Base-by-base conservation (phyloP, 1,140 invertebrate genomes). In the Hycleus phaleratus region DNA sequence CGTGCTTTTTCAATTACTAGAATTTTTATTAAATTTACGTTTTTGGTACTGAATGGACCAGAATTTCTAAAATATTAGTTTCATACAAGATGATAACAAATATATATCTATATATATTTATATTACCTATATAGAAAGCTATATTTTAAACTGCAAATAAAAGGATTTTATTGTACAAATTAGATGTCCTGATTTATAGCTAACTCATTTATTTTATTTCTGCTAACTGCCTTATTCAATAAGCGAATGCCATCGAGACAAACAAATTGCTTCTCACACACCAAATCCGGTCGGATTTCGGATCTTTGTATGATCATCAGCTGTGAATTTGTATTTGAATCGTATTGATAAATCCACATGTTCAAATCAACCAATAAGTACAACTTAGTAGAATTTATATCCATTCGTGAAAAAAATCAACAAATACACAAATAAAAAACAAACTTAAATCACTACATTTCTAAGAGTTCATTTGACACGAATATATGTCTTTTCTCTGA, bases 391-490 rank as follows among this genome's bases (percentile, higher is more conserved):
- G 1, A 18, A 18, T 18, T 18, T 32, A 32, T 0, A 32, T 2
- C 7, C 32, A 32, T 5, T 5, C 7, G 32, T 5, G 7, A 32
- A 32, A 32, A 4, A 32, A 32, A 32, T 32, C 32, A 32, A 32
- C 7, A 32, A 32, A 32, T 5, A 32, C 4, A 32, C 7, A 32
- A 32, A 32, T 32, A 32, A 32, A 3, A 32, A 32, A 32, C 7
- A 32, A 32, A 32, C 4, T 7, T 32, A 44, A 48, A 50, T 42
- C 49, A 25, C 43, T 57, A 46, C 44, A 63, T 51, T 57, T 63
- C 60, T 63, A 60, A 60, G 58, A 47, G 50, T 58, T 54, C 49
- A 54, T 59, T 59, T 62, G 58, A 62, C 50, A 62, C 48, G 38
- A 45, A 59, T 48, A 59, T 39, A 57, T 56, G 52, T 59, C 48